A percentile compares a stretch with the other conserved stretches of the same genome.
phyloP scores from a whole-genome alignment of 2,113 vertebrate species.

The Rhizomys pruinosus region DNA sequence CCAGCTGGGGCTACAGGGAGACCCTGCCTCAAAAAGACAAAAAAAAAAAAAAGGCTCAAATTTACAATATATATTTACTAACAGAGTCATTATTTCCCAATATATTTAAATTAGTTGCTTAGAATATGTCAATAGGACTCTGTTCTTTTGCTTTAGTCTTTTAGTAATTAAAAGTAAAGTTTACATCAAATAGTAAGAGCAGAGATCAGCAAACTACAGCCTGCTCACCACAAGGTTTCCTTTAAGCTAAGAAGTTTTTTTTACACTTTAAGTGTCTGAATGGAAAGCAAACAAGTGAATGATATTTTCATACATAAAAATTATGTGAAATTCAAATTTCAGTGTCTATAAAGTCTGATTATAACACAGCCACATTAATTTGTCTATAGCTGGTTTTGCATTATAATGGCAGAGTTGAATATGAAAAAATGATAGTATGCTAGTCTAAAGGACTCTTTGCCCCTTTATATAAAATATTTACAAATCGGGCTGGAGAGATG shows the following conservation, averaged over 20 bases:
- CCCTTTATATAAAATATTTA: constrained; percentile 6
- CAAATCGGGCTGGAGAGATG: too few relatives aligned
- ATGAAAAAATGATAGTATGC: background rate
- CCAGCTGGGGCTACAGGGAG: too few relatives aligned
- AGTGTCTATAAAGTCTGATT: too few relatives aligned
- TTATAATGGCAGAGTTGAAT: background rate
- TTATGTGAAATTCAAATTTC: constrained; percentile 36
- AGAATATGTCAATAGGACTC: background rate
- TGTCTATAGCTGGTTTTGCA: background rate
- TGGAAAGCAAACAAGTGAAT: background rate
- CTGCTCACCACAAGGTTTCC: background rate
- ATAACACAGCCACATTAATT: constrained; percentile 8
- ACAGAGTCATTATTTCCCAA: background rate
- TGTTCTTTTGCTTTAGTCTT: background rate
- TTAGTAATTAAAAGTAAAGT: constrained; percentile 43
- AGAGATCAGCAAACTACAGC: background rate
- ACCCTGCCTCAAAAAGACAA: too few relatives aligned
- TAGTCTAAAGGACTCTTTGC: constrained; percentile 17
- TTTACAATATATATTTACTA: too few relatives aligned
- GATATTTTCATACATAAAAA: constrained; percentile 31
- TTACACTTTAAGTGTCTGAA: background rate
- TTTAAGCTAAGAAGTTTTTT: background rate
- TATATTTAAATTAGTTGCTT: background rate
- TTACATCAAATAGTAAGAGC: constrained; percentile 4
- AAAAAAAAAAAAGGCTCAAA: background rate